Base-by-base conservation (phyloP, 2,888 invertebrate genomes). In the Chalcosyrphus nemorum region DNA sequence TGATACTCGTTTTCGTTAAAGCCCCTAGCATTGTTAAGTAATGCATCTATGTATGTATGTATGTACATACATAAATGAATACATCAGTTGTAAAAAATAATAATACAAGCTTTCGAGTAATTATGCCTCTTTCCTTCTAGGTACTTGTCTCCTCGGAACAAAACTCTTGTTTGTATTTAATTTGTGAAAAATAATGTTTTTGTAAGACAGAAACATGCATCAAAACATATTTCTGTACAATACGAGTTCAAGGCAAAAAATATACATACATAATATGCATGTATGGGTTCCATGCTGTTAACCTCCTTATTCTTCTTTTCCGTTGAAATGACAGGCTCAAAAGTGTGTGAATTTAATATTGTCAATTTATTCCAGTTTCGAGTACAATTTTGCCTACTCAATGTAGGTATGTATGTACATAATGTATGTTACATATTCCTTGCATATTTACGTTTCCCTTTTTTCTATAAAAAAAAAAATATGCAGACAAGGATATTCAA, bases 141-240 rank as follows among this genome's bases (percentile, higher is more conserved):
- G n/a, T 61, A 2, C 17, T 15, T 17, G n/a, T 47, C 21, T 47
- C 11, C 24, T 2, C 27, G 17, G 4, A 43, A 24, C 4, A 24
- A 13, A 7, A 41, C 27, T 59, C 24, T 32, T 63, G 47, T 63
- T 63, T 63, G 47, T 21, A 29, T 61, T 63, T 63, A 63, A 47
- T 63, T 63, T 47, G 21, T 19, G 47, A 21, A 47, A 63, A 61
- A 61, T 29, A 19, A 32, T 63, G 63, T 47, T 63, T 45, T 61
- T 15, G 4, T n/a, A 29, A 29, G 29, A 29, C 24, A 21, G 27
- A 15, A 17, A 29, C 17, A 29, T 45, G 11, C 6, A 32, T 1
- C 17, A 17, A 13, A 59, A 19, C 21, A n/a, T 57, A 21, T 7
- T 3, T 57, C 13, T 13, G 7, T 17, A 56, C 5, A 2, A 11